These are phyloP conservation scores for Hippocampus guttulatus DNA, from an alignment of 2,113 vertebrate species.

Conservation along the genomic window DNA sequence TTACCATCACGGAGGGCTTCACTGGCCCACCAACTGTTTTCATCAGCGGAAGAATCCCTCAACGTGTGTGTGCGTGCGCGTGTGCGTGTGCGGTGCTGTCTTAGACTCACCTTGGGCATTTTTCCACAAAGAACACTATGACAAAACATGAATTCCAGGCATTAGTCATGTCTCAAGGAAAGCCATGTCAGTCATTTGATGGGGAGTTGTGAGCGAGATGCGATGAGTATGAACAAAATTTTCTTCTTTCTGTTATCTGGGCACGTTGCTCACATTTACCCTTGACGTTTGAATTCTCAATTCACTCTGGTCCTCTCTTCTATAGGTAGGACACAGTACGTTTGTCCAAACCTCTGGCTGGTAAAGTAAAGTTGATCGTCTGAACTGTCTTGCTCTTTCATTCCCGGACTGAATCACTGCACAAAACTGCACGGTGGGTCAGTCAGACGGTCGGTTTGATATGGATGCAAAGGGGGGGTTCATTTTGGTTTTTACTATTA, in stretches of 20 bases:
- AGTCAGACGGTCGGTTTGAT: slow-evolving; percentile 65
- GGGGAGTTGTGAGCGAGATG: slow-evolving; percentile 24
- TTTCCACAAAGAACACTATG: slow-evolving; percentile 35
- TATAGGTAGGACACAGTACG: slow-evolving; percentile 38
- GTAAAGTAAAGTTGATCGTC: slow-evolving; percentile 51
- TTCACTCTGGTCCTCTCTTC: slow-evolving; percentile 38
- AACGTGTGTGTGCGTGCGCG: slow-evolving; percentile 21
- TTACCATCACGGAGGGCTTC: slow-evolving; percentile 41
- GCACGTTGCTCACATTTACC: slow-evolving; percentile 36
- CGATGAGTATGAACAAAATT: slow-evolving; percentile 41
- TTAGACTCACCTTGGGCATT: slow-evolving; percentile 43
- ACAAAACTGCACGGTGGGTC: slow-evolving; percentile 63
- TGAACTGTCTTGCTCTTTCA: slow-evolving; percentile 55
- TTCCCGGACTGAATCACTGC: slow-evolving; percentile 59
- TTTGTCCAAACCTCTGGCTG: slow-evolving; percentile 41
- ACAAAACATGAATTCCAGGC: slow-evolving; percentile 35
- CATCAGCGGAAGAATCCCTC: slow-evolving; percentile 43
- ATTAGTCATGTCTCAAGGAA: slow-evolving; percentile 18
- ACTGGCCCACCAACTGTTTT: slow-evolving; percentile 38
- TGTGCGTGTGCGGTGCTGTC: slow-evolving; percentile 34
- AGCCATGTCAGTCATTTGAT: slow-evolving; percentile 35
- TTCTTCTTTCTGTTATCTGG: slow-evolving; percentile 42
- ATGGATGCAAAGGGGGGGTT: slow-evolving; percentile 50
- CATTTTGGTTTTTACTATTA: slow-evolving; percentile 69
- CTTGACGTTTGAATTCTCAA: slow-evolving; percentile 51